These are phyloP conservation scores for Philopedon plagiatum DNA, from an alignment of 2,888 invertebrate species.

Conservation along the genomic window DNA sequence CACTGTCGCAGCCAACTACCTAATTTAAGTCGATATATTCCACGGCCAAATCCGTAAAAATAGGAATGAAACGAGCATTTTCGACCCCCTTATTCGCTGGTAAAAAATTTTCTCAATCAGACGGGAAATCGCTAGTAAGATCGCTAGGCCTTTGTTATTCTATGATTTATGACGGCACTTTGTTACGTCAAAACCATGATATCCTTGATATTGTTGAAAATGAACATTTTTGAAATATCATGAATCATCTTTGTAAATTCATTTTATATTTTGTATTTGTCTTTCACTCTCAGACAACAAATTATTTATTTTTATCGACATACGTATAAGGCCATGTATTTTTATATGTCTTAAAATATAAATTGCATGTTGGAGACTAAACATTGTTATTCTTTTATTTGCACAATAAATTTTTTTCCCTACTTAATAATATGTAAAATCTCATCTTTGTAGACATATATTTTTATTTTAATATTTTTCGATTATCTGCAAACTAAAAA, in stretches of 20 bases:
- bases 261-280: not conserved
- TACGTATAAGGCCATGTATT: no score
- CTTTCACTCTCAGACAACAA: not conserved
- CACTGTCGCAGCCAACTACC: constrained; percentile 66
- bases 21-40: constrained; percentile 66
- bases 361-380: no score
- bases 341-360: no score
- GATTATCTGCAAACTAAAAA: no score
- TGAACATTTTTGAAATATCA: constrained; percentile 1
- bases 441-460: no score
- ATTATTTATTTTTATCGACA: constrained; percentile 4
- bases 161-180: constrained; percentile 44
- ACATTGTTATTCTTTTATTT: no score
- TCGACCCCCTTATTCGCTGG: constrained; percentile 43
- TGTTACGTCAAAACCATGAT: constrained; percentile 48
- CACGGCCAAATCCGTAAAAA: constrained; percentile 60
- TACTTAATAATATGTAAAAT: no score
- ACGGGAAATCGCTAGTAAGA: constrained; percentile 48
- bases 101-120: constrained; percentile 61
- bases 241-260: not conserved
- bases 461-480: no score
- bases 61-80: constrained; percentile 53
- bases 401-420: no score
- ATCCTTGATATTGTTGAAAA: constrained; percentile 32
- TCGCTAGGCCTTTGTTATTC: constrained; percentile 28